Evolutionary conservation across 2,113 vertebrate genomes (phyloP).

Genomic region (Pachycephala philippinensis): DNA sequence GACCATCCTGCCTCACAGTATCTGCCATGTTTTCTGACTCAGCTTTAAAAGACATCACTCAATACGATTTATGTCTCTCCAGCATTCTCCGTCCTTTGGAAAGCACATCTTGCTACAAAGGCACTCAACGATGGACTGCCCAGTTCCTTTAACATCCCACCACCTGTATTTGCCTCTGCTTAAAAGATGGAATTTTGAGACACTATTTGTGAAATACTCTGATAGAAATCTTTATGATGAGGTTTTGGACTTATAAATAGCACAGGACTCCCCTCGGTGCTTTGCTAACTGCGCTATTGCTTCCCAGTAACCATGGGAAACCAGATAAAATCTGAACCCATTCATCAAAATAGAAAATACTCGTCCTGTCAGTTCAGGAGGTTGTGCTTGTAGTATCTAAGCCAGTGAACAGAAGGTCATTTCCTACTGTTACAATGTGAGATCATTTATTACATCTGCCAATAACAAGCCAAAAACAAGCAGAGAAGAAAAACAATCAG

Average conservation of each 20-base stretch:
- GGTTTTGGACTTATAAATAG: slow-evolving; percentile 12
- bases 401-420: neutral
- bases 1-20: neutral
- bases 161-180: neutral
- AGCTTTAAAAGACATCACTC: neutral
- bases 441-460: neutral
- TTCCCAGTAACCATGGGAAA: slow-evolving; percentile 47
- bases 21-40: neutral
- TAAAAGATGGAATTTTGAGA: neutral
- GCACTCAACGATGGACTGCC: neutral
- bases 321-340: slow-evolving; percentile 22
- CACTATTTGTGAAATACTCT: neutral
- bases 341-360: slow-evolving; percentile 30
- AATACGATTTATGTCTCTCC: neutral
- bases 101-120: neutral
- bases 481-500: neutral
- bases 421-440: neutral
- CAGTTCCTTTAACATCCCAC: neutral
- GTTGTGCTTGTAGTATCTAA: neutral
- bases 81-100: neutral
- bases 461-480: neutral
- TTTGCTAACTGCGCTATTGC: neutral
- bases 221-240: neutral
- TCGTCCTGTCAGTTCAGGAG: neutral
- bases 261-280: neutral